Conservation (phyloP, 2,113 vertebrate species). For the Riparia riparia region DNA sequence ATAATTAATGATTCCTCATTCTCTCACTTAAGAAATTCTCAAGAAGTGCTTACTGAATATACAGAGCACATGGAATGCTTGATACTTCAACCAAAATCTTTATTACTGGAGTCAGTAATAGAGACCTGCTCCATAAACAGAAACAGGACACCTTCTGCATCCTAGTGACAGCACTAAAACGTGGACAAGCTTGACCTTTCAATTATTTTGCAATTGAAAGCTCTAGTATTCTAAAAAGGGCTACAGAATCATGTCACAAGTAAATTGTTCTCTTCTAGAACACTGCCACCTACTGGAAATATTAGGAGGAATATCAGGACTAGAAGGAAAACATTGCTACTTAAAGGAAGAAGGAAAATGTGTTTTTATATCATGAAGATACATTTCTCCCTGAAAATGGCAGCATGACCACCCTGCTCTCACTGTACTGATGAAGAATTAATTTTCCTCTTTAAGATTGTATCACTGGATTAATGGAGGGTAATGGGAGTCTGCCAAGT, state of each 20-base stretch:
- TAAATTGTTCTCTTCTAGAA: background rate
- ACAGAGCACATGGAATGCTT: background rate
- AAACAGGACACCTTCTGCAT: background rate
- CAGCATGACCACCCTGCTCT: background rate
- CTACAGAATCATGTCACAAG: background rate
- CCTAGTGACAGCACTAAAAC: background rate
- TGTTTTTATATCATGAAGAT: background rate
- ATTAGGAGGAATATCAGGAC: background rate
- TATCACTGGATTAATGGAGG: background rate
- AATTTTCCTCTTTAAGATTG: background rate
- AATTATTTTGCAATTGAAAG: background rate
- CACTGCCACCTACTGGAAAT: background rate
- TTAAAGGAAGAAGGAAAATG: background rate
- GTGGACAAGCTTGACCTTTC: background rate
- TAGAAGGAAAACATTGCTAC: background rate
- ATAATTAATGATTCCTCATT: background rate
- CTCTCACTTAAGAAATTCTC: background rate
- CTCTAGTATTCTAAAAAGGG: background rate
- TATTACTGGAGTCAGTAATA: background rate
- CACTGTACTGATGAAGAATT: background rate
- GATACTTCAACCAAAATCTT: background rate
- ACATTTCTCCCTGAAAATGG: background rate
- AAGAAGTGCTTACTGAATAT: background rate
- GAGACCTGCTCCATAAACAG: background rate
- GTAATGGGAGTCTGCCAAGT: background rate